Percentiles rank a stretch among this genome's conserved stretches.
These are phyloP conservation scores for Smutsia gigantea DNA, from an alignment of 2,797 vertebrate genomes.

Conservation along the genomic window DNA sequence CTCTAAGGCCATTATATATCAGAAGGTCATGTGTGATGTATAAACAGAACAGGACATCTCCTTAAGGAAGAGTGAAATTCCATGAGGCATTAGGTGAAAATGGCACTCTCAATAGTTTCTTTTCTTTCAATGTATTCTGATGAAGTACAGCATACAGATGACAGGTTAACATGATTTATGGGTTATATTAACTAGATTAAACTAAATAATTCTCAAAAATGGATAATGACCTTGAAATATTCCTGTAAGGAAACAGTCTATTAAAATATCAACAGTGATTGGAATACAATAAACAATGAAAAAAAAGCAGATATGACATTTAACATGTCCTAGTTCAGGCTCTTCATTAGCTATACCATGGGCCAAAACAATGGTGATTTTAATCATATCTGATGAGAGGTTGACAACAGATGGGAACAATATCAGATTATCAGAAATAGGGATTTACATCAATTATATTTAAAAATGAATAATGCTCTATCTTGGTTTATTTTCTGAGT, in stretches of 20 bases:
- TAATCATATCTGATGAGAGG: background rate
- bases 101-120: background rate
- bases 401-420: background rate
- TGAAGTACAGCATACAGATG: background rate
- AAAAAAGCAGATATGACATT: background rate
- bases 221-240: background rate
- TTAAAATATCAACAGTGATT: constrained; percentile 18
- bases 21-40: background rate
- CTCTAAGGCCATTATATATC: background rate
- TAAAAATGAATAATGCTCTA: background rate
- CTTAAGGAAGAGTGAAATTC: background rate
- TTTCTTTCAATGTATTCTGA: constrained; percentile 6
- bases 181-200: background rate
- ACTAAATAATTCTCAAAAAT: background rate
- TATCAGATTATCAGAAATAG: background rate
- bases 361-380: background rate
- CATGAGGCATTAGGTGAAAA: background rate
- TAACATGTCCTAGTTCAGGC: background rate
- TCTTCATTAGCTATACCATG: background rate
- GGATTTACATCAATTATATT: background rate
- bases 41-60: background rate
- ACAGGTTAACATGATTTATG: background rate
- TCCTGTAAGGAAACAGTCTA: background rate
- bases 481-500: constrained; percentile 6
- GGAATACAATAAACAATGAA: background rate